A percentile compares a stretch with the other conserved stretches of the same genome.
Evolutionary conservation across 1,140 invertebrate species (phyloP).

Genomic region (Dendroctonus ponderosae): DNA sequence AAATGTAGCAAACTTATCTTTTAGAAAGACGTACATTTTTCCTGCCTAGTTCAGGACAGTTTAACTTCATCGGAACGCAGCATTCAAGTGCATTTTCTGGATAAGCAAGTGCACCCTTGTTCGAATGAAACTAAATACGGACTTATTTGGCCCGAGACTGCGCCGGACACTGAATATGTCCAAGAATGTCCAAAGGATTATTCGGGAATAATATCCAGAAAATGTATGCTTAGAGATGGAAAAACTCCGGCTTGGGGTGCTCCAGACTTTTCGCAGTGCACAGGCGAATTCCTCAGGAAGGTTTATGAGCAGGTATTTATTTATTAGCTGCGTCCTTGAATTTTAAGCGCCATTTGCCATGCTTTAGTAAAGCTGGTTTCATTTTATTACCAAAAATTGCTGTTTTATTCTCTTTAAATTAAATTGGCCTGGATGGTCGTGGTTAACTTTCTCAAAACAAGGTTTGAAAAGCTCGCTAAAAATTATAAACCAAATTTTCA

Average conservation of each 20-base stretch:
- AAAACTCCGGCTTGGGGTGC: slow-evolving; percentile 66
- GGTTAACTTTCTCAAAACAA: too few relatives aligned
- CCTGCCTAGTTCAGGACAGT: slow-evolving; percentile 59
- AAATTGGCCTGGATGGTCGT: too few relatives aligned
- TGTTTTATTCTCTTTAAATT: too few relatives aligned
- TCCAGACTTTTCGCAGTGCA: slow-evolving; percentile 72
- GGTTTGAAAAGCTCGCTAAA: too few relatives aligned
- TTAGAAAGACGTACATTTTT: slow-evolving; percentile 63
- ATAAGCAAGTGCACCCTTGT: slow-evolving; percentile 60
- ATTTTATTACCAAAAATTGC: too few relatives aligned
- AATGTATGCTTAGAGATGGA: slow-evolving; percentile 60
- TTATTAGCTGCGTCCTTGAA: too few relatives aligned
- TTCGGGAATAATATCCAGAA: slow-evolving; percentile 54
- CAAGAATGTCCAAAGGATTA: slow-evolving; percentile 60
- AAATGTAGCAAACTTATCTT: slow-evolving; percentile 25
- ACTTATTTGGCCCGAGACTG: slow-evolving; percentile 62
- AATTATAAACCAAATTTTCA: too few relatives aligned
- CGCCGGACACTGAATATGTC: slow-evolving; percentile 60
- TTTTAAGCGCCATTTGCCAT: too few relatives aligned
- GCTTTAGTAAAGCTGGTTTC: too few relatives aligned
- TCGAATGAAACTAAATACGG: slow-evolving; percentile 52
- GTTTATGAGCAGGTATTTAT: slow-evolving; percentile 49
- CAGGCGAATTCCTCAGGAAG: slow-evolving; percentile 62
- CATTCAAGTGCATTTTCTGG: slow-evolving; percentile 63
- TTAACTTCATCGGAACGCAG: slow-evolving; percentile 58